phyloP scores from a whole-genome alignment of 2,113 vertebrate genomes.

The Ceyx cyanopectus region DNA sequence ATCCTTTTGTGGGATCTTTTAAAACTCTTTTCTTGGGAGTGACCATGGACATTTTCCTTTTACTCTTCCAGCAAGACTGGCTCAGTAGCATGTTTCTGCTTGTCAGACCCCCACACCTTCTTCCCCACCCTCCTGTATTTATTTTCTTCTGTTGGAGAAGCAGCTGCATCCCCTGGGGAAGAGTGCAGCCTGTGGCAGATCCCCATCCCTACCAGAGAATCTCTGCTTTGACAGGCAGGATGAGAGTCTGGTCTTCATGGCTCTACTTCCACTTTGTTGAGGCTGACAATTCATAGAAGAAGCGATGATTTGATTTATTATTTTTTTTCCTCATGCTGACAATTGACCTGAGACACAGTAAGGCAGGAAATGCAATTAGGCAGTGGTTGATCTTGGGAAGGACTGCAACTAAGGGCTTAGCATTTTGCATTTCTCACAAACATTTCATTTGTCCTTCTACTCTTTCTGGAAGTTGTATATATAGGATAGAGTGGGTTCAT shows the following conservation, averaged over 20 bases:
- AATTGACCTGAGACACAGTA: background rate
- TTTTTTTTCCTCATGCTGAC: background rate
- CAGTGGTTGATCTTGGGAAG: background rate
- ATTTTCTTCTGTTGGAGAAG: background rate
- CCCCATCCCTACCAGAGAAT: background rate
- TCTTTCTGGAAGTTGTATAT: background rate
- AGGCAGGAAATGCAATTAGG: constrained; percentile 21
- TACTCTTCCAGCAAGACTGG: background rate
- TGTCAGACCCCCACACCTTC: background rate
- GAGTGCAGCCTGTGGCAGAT: background rate
- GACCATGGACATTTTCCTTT: background rate
- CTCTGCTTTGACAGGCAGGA: background rate
- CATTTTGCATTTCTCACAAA: constrained; percentile 10
- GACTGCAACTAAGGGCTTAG: background rate
- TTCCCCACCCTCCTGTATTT: background rate
- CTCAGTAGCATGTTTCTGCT: background rate
- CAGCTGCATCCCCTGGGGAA: background rate
- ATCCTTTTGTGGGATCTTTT: background rate
- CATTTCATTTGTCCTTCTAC: background rate
- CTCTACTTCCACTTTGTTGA: background rate
- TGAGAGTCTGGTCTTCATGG: background rate
- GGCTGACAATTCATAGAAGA: background rate
- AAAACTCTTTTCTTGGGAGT: background rate
- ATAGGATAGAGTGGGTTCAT: background rate
- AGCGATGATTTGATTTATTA: background rate